These are phyloP conservation scores for Agrotis puta DNA, from an alignment of 2,888 invertebrate species.

Conservation along the genomic window DNA sequence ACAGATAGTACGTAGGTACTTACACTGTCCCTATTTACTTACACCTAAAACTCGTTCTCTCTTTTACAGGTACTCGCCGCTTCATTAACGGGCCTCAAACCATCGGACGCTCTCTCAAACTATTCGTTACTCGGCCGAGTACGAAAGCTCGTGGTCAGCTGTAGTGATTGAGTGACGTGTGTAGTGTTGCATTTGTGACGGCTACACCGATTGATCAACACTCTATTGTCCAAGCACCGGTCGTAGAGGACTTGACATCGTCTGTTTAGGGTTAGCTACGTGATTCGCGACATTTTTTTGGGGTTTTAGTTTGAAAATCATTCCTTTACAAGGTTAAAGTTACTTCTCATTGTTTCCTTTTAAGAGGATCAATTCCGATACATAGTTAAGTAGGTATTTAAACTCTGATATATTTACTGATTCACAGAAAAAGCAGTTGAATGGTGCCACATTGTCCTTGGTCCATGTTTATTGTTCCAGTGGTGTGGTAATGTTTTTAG, in stretches of 20 bases:
- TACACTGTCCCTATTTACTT: slow-evolving; percentile 42
- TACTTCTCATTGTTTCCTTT: too few species aligned
- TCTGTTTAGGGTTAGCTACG: slow-evolving; percentile 48
- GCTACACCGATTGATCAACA: slow-evolving; percentile 58
- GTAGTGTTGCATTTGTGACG: slow-evolving; percentile 31
- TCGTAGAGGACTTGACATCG: slow-evolving; percentile 41
- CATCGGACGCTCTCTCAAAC: slow-evolving; percentile 45
- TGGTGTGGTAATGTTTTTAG: slow-evolving; percentile 4
- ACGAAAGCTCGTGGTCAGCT: slow-evolving; percentile 21
- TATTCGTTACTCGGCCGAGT: slow-evolving; percentile 47
- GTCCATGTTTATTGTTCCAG: neutral
- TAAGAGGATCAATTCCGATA: too few species aligned
- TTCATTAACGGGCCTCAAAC: slow-evolving; percentile 39
- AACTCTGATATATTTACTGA: neutral
- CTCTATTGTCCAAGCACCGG: slow-evolving; percentile 59
- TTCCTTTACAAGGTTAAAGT: too few species aligned
- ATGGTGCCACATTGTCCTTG: neutral
- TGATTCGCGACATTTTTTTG: neutral
- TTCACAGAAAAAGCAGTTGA: neutral
- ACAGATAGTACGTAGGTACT: neutral
- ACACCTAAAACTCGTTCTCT: slow-evolving; percentile 59
- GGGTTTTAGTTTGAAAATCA: neutral
- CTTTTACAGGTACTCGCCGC: slow-evolving; percentile 68
- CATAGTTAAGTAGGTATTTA: neutral
- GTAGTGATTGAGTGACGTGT: slow-evolving; percentile 6